Evolutionary conservation across 2,113 vertebrate genomes (phyloP).

Genomic region (Raja brachyura): DNA sequence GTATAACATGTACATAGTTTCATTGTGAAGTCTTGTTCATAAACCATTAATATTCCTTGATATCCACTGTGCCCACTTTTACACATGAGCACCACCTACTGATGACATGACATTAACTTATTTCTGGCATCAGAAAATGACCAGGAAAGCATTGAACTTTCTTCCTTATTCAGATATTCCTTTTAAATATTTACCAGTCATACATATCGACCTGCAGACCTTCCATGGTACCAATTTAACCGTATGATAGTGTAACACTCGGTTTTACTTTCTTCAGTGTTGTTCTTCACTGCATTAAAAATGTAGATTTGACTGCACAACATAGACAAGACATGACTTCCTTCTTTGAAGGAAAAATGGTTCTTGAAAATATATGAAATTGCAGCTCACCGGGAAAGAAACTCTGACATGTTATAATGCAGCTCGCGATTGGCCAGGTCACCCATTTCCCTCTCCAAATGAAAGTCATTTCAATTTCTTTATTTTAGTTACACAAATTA

Average conservation of each 20-base stretch:
- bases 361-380: neutral
- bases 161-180: neutral
- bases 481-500: neutral
- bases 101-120: neutral
- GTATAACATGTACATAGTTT: too few relatives aligned
- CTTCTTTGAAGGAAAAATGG: neutral
- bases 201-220: neutral
- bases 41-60: too few relatives aligned
- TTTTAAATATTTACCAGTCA: neutral
- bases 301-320: neutral
- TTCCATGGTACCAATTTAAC: neutral
- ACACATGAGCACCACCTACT: too few relatives aligned
- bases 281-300: neutral
- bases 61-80: too few relatives aligned
- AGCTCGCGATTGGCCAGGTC: neutral
- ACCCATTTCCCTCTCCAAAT: neutral
- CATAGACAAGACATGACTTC: neutral
- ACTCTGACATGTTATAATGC: neutral
- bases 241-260: neutral
- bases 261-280: neutral
- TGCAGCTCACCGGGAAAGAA: neutral
- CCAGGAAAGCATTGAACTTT: neutral
- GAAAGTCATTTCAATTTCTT: neutral
- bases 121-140: neutral
- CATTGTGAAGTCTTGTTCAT: too few relatives aligned